Percentiles rank a stretch among this genome's conserved stretches.
Conservation (phyloP, 2,113 vertebrate species). For the Lutjanus erythropterus region DNA sequence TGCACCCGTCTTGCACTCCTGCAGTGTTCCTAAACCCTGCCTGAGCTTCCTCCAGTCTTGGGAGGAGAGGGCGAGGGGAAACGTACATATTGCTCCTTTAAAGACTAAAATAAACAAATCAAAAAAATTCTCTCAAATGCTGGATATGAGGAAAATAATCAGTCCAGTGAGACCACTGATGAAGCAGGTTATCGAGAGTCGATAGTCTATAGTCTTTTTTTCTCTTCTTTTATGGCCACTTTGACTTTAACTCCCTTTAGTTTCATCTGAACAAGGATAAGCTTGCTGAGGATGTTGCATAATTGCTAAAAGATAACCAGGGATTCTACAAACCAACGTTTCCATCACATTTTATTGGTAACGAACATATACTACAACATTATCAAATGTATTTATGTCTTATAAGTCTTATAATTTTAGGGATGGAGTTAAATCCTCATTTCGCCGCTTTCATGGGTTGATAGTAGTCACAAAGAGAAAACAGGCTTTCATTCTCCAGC, state of each 20-base stretch:
- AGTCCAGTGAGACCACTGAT: conserved; percentile 2
- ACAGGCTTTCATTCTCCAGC: background rate
- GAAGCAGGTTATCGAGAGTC: conserved; percentile 11
- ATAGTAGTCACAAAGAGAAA: conserved; percentile 24
- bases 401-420: background rate
- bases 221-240: conserved; percentile 21
- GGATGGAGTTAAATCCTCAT: background rate
- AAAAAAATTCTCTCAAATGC: conserved; percentile 2
- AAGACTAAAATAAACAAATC: conserved; percentile 14
- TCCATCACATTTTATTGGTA: background rate
- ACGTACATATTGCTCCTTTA: too few relatives aligned
- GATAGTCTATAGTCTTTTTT: background rate
- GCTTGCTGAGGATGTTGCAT: conserved; percentile 11
- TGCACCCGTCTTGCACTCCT: too few relatives aligned
- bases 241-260: conserved; percentile 4
- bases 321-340: background rate
- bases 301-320: background rate
- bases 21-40: too few relatives aligned
- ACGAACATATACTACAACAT: background rate
- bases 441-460: background rate
- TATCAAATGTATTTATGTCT: background rate
- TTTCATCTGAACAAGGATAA: conserved; percentile 17
- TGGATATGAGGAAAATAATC: conserved; percentile 14
- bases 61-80: too few relatives aligned
- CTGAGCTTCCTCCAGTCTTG: too few relatives aligned